Percentiles rank a stretch among this genome's conserved stretches.
phyloP scores from a whole-genome alignment of 1,140 invertebrate genomes.

The Coptotermes formosanus region DNA sequence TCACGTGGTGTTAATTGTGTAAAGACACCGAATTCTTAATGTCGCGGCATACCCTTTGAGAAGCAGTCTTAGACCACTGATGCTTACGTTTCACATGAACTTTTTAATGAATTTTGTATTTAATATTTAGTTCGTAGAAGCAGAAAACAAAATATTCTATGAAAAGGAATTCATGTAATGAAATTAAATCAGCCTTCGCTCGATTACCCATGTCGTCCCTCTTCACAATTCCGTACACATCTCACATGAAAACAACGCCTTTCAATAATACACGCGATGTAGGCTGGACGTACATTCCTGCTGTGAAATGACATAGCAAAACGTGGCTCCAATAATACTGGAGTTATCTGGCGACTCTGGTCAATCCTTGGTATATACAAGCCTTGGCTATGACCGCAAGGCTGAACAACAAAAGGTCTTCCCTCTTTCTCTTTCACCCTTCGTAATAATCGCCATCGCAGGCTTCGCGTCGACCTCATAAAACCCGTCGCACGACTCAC shows the following conservation, averaged over 20 bases:
- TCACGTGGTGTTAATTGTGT: too few species aligned
- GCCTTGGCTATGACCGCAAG: constrained; percentile 1
- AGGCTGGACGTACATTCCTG: background rate
- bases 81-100: background rate
- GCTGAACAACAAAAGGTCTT: constrained; percentile 1
- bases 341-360: constrained; percentile 5
- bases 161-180: background rate
- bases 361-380: constrained; percentile 16
- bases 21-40: too few species aligned
- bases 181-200: background rate
- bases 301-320: constrained; percentile 1
- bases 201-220: constrained; percentile 6
- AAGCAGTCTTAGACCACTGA: background rate
- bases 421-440: background rate
- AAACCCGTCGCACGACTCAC: background rate
- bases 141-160: constrained; percentile 4
- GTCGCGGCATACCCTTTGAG: too few species aligned
- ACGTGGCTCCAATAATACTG: constrained; percentile 2
- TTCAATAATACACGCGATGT: constrained; percentile 5
- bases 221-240: constrained; percentile 5
- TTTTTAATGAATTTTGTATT: constrained; percentile 9
- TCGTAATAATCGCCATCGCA: background rate
- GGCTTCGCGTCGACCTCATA: background rate
- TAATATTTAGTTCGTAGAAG: background rate
- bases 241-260: background rate